phyloP scores from a whole-genome alignment of 2,113 vertebrate genomes.

The Saccopteryx leptura region DNA sequence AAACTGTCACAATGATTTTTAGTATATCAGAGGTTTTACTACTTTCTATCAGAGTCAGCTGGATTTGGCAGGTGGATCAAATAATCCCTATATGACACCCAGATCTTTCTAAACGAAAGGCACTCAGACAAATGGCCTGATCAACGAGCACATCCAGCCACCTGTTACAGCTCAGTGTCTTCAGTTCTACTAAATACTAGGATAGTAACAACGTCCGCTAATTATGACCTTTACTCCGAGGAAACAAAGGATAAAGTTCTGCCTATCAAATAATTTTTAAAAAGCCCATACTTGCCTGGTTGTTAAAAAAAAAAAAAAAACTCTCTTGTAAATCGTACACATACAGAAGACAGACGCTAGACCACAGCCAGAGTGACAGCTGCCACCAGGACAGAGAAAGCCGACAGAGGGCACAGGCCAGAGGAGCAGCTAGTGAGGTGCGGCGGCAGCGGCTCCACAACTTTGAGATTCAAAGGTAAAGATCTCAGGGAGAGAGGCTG shows the following conservation, averaged over 20 bases:
- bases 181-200: not conserved
- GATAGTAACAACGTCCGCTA: not conserved
- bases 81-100: constrained; percentile 50
- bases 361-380: constrained; percentile 83
- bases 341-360: constrained; percentile 81
- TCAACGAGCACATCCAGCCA: not conserved
- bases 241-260: constrained; percentile 58
- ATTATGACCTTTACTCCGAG: not conserved
- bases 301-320: not conserved
- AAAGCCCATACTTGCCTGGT: constrained; percentile 72
- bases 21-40: not conserved
- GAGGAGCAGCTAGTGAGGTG: constrained; percentile 83
- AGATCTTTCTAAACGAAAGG: constrained; percentile 70
- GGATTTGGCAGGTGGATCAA: not conserved
- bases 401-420: constrained; percentile 83
- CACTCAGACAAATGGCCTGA: constrained; percentile 48
- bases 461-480: constrained; percentile 79
- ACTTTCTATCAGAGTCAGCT: not conserved
- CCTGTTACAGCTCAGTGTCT: constrained; percentile 55
- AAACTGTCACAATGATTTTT: not conserved
- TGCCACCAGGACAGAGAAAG: constrained; percentile 83
- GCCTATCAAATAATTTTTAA: constrained; percentile 38
- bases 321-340: constrained; percentile 65
- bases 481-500: constrained; percentile 89
- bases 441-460: constrained; percentile 84